These are phyloP conservation scores for Enoplosus armatus DNA, from an alignment of 2,797 vertebrate genomes.

Conservation along the genomic window DNA sequence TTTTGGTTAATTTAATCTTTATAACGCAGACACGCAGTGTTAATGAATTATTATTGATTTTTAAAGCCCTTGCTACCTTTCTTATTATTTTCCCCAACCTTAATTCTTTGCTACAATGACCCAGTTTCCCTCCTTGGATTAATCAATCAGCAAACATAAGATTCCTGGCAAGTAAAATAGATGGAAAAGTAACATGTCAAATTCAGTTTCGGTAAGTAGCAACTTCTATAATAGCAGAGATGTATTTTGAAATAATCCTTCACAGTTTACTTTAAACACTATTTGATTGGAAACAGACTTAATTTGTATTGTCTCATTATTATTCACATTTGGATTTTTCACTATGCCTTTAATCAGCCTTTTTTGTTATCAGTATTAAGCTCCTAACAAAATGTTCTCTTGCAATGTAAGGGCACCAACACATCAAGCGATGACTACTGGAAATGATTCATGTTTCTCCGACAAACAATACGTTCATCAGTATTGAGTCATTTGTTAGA, in stretches of 20 bases:
- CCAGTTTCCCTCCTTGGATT: neutral
- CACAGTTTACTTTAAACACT: neutral
- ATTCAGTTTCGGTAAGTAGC: neutral
- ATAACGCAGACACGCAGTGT: neutral
- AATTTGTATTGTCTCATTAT: neutral
- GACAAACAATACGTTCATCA: neutral
- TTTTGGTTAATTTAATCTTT: constrained; percentile 25
- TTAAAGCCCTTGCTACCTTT: constrained; percentile 18
- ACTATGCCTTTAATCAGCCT: neutral
- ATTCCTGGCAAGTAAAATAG: neutral
- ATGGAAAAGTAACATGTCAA: neutral
- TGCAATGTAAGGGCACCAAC: neutral
- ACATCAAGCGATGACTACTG: neutral
- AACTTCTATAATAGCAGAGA: neutral
- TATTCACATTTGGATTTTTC: neutral
- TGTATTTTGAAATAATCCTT: neutral
- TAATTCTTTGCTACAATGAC: constrained; percentile 11
- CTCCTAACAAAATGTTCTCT: neutral
- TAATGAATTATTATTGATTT: constrained; percentile 16
- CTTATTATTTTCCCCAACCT: constrained; percentile 17
- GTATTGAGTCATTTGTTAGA: neutral
- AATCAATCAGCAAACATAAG: constrained; percentile 10
- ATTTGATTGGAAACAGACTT: neutral
- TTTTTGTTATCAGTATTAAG: neutral
- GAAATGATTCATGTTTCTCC: constrained; percentile 4